Evolutionary conservation across 2,113 vertebrate species (phyloP).

Genomic region (Mesitornis unicolor): DNA sequence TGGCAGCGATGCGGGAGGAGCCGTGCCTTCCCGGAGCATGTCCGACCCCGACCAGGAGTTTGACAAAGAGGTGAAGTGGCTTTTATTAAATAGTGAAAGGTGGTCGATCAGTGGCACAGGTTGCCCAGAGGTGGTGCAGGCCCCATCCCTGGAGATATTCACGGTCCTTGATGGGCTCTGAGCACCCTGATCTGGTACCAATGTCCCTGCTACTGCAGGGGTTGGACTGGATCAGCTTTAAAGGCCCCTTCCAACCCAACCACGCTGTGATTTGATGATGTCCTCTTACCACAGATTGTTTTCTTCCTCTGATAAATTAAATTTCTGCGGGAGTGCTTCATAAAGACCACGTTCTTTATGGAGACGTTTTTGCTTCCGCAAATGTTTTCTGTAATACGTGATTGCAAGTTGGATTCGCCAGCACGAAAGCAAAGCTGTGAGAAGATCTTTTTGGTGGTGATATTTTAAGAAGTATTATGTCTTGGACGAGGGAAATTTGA

Average conservation of each 20-base stretch:
- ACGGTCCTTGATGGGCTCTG: too few species aligned
- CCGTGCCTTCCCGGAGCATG: constrained; percentile 82
- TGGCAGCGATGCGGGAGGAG: constrained; percentile 78
- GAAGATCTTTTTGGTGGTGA: background rate
- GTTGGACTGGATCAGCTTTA: too few species aligned
- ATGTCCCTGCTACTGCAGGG: too few species aligned
- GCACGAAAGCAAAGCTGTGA: background rate
- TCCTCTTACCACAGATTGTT: background rate
- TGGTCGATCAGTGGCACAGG: too few species aligned
- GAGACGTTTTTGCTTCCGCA: background rate
- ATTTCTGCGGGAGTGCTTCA: background rate
- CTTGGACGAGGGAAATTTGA: background rate
- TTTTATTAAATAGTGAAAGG: background rate
- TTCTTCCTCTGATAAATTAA: background rate
- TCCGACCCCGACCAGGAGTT: constrained; percentile 88
- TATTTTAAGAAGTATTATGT: constrained; percentile 16
- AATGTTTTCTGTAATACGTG: background rate
- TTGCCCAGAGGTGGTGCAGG: too few species aligned
- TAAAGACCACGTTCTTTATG: background rate
- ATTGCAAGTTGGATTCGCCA: background rate
- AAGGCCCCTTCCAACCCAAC: too few species aligned
- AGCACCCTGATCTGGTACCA: too few species aligned
- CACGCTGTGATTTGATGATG: too few species aligned
- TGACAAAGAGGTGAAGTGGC: constrained; percentile 86
- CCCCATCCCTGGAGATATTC: too few species aligned